phyloP scores from a whole-genome alignment of 2,797 vertebrate genomes.

The Acipenser ruthenus region DNA sequence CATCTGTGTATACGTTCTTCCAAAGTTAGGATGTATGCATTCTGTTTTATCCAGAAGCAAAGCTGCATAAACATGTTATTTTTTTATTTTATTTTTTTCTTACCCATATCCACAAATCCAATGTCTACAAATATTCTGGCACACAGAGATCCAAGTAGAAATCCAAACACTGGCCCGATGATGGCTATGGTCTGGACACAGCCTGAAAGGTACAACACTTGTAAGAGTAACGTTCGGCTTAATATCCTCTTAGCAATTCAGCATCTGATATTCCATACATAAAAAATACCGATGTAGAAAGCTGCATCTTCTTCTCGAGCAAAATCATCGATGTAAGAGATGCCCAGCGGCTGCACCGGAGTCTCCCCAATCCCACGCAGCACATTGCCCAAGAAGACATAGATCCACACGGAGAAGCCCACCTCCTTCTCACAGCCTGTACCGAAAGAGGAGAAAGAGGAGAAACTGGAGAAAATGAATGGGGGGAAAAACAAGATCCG shows the following conservation, averaged over 20 bases:
- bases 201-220: constrained; percentile 50
- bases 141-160: constrained; percentile 86
- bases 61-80: no score
- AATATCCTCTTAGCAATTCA: background rate
- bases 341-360: constrained; percentile 73
- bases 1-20: no score
- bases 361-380: constrained; percentile 77
- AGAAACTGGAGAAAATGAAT: background rate
- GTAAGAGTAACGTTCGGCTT: background rate
- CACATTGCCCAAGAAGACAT: constrained; percentile 72
- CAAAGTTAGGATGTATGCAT: no score
- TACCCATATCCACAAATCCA: constrained; percentile 85
- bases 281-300: constrained; percentile 68
- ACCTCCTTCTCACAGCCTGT: constrained; percentile 62
- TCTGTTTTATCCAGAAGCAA: no score
- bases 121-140: constrained; percentile 88
- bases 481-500: no score
- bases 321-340: constrained; percentile 74
- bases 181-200: constrained; percentile 85
- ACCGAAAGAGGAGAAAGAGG: background rate
- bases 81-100: constrained; percentile 31
- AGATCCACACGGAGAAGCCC: constrained; percentile 70
- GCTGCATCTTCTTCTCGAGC: constrained; percentile 63
- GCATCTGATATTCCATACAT: background rate
- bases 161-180: constrained; percentile 90